Evolutionary conservation across 1,140 invertebrate species (phyloP), one percentile per base, ranked within the genome.

Genomic region (Oryctes rhinoceros): DNA sequence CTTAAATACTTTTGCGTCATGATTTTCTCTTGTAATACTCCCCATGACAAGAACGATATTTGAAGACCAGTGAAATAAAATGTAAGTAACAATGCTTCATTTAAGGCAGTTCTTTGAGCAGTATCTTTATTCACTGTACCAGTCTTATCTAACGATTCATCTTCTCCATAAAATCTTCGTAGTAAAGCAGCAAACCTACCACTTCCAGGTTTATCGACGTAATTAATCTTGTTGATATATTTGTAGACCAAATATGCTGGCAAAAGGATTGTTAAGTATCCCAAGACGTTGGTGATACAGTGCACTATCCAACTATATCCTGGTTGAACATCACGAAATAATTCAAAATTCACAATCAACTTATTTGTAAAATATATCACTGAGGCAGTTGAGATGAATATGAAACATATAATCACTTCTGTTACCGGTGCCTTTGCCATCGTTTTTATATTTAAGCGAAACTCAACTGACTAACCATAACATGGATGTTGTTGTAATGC

Each of bases 11-110:
- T 78, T 88, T 94, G 93, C 0, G 95, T 96, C 94, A 96, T 96
- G 81, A 97, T 94, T 90, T 96, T 96, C 88, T 98, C 96, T 88
- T 99, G 98, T 74, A 99, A 88, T 65, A 98, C 90, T 2, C 97
- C 98, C 97, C 98, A 99, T 44, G 95, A 94, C 20, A 99, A 89
- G 87, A 98, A 99, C 71, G 96, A 96, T 1, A 92, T 89, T 91
- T 98, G 97, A 1, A 99, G 90, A 1, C 97, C 97, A 53, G 92
- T 86, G 86, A 98, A 96, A 88, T 97, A 98, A 87, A 96, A 93
- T 2, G 91, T 20, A 1, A 97, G 86, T 39, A 93, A 86, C 59
- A 92, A 81, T 6, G 89, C 88, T 84, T 93, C 91, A 86, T 92
- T 89, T 6, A 89, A 86, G 83, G 88, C 87, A 48, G 90, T 90